phyloP scores from a whole-genome alignment of 2,113 vertebrate genomes.

The Oxyura jamaicensis region DNA sequence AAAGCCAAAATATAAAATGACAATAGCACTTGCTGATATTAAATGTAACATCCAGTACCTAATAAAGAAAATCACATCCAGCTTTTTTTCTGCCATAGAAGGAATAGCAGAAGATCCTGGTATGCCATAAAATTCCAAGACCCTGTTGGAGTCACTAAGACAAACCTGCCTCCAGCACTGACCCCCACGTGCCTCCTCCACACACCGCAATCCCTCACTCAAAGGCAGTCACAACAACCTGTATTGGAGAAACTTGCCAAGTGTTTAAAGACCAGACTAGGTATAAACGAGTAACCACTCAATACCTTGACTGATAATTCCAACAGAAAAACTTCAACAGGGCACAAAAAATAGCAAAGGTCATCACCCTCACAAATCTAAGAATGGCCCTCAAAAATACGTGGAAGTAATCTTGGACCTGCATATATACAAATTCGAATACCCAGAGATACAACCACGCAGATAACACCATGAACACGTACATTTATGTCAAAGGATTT shows the following conservation, averaged over 20 bases:
- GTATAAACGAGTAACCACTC: neutral
- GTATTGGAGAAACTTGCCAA: neutral
- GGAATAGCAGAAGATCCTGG: neutral
- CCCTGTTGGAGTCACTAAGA: neutral
- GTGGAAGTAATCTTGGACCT: neutral
- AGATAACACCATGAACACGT: fast-evolving
- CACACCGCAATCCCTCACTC: neutral
- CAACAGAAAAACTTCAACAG: neutral
- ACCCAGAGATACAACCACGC: neutral
- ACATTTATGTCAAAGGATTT: neutral
- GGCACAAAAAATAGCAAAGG: neutral
- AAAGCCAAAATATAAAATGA: neutral
- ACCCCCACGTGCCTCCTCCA: neutral
- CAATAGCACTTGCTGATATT: neutral
- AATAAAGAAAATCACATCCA: neutral
- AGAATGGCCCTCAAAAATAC: neutral
- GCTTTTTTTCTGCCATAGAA: neutral
- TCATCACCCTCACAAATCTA: neutral
- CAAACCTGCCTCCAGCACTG: neutral
- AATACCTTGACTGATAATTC: neutral
- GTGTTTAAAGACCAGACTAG: neutral
- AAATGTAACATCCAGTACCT: neutral
- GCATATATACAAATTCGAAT: neutral
- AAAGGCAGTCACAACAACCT: neutral
- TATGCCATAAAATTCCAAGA: neutral